Conservation (phyloP, 2,113 vertebrate genomes). For the Esox niger region DNA sequence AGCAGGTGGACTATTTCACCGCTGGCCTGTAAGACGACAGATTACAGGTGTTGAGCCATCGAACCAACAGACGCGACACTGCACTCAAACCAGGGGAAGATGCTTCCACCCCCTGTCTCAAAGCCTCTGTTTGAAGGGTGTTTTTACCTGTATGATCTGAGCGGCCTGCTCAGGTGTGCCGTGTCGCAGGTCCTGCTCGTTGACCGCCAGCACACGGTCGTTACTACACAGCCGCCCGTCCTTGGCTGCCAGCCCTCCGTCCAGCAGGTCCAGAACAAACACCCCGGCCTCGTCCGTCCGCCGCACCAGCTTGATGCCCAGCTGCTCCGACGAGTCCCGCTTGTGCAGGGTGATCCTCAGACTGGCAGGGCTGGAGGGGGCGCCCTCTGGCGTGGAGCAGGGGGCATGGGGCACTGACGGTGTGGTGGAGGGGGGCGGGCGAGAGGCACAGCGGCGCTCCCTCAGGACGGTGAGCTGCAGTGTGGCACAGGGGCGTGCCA, state of each 20-base stretch:
- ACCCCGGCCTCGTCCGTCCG: conserved; percentile 92
- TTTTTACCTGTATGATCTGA: conserved; percentile 92
- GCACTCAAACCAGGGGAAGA: too few relatives aligned
- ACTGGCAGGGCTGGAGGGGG: conserved; percentile 74
- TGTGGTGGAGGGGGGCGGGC: conserved; percentile 62
- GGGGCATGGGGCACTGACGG: conserved; percentile 61
- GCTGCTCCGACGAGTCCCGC: conserved; percentile 88
- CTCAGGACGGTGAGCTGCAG: conserved; percentile 90
- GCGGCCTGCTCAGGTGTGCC: conserved; percentile 94
- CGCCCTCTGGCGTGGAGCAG: conserved; percentile 73
- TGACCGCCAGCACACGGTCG: conserved; percentile 90
- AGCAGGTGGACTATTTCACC: conserved; percentile 90
- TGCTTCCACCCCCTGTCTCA: too few relatives aligned
- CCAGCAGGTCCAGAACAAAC: conserved; percentile 92
- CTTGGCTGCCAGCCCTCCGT: conserved; percentile 91
- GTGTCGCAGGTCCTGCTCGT: conserved; percentile 91
- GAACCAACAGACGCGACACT: too few relatives aligned
- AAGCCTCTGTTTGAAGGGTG: too few relatives aligned
- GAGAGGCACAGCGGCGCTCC: conserved; percentile 85
- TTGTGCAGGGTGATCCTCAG: conserved; percentile 91
- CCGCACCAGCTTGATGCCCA: conserved; percentile 95
- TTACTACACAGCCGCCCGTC: conserved; percentile 91
- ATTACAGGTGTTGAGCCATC: conserved; percentile 4
- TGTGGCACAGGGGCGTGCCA: conserved; percentile 86
- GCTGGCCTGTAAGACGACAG: conserved; percentile 78